These are phyloP conservation scores for Apaloderma vittatum DNA, from an alignment of 2,113 vertebrate genomes.

Conservation along the genomic window DNA sequence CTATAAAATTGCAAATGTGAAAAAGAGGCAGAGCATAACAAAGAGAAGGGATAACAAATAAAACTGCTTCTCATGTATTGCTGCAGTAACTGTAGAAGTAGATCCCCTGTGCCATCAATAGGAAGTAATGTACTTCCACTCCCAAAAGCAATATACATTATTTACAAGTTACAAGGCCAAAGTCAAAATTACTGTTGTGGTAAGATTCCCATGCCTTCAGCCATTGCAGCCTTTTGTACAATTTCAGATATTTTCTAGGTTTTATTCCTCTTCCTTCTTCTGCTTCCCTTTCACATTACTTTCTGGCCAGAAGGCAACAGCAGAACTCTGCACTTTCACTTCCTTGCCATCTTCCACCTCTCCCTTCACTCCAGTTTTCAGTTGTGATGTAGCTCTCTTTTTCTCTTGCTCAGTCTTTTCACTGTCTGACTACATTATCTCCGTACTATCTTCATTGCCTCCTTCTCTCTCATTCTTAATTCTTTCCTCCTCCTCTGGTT, in stretches of 20 bases:
- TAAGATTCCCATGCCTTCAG: background rate
- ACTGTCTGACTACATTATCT: background rate
- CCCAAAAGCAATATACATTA: background rate
- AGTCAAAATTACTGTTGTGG: background rate
- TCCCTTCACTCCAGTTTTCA: rapidly evolving
- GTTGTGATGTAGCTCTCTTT: background rate
- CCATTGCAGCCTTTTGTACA: background rate
- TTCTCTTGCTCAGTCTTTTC: background rate
- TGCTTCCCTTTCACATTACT: background rate
- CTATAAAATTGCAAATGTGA: background rate
- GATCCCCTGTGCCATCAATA: background rate
- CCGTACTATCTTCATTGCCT: background rate
- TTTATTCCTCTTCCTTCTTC: background rate
- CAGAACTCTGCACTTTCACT: background rate
- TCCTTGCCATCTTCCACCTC: background rate
- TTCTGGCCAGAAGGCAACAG: background rate
- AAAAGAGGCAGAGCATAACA: background rate
- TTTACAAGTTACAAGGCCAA: background rate
- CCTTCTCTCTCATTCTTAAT: background rate
- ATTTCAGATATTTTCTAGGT: background rate
- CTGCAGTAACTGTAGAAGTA: background rate
- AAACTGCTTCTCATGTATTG: background rate
- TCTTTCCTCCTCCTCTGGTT: background rate
- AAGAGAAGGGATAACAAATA: background rate
- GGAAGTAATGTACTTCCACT: background rate